Base-by-base conservation (phyloP, 2,888 invertebrate species). In the Polymixis lichenea region DNA sequence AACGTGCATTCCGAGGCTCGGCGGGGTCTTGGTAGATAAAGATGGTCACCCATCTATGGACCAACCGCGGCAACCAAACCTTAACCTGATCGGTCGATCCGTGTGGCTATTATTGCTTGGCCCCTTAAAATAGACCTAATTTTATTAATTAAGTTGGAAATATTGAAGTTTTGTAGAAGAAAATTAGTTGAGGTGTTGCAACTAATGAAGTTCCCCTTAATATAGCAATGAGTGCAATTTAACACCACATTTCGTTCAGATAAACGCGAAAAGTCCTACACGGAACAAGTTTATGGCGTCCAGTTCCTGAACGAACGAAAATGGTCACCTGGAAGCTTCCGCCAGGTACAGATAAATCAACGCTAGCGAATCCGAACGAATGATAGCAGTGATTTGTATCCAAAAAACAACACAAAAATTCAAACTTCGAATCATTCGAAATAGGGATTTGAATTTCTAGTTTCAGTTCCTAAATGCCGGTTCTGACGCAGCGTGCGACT, bases 321-420 rank as follows among this genome's bases (percentile, higher is more conserved):
- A 82, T 82, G 58, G 60, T 61, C 82, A 82, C 69, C 32, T 32
- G 51, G 69, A 77, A 51, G 55, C 81, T 73, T 78, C 82, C 82
- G 82, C 53, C 70, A 82, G 82, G 78, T 82, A 58, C 28, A 71
- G 38, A 81, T 82, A 82, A 82, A 82, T 82, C 83, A 82, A 68
- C 60, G 51, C 73, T n/a, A 71, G 56, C 73, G 55, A 78, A 74
- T 82, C 78, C 62, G 43, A 61, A 82, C 83, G 73, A 77, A 82
- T 82, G 83, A 83, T 82, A 82, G 73, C 78, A 55, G 78, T 82
- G 78, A 82, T 83, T 82, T 82, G 83, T 82, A 56, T 65, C 25
- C 71, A 17, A 61, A 78, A 83, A 62, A 43, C 61, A 56, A 82
- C 17, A 56, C 15, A 65, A 49, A 82, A 58, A 74, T 53, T 13